phyloP scores from a whole-genome alignment of 2,113 vertebrate genomes.

The Tamias sibiricus region DNA sequence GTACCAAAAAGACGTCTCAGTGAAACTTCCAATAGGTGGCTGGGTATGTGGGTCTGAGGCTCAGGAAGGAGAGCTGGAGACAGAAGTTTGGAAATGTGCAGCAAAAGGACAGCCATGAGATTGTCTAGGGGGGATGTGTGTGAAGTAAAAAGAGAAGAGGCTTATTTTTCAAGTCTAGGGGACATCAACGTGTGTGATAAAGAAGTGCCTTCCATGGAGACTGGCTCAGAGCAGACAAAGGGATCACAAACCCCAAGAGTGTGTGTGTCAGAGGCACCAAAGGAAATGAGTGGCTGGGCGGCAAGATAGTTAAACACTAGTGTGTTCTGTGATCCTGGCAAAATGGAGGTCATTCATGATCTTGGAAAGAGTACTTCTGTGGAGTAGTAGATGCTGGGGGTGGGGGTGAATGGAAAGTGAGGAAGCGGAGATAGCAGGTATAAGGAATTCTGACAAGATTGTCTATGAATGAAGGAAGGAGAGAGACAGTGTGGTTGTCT shows the following conservation, averaged over 20 bases:
- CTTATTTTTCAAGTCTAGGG: neutral
- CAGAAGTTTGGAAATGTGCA: neutral
- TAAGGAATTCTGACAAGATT: neutral
- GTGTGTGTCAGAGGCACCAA: neutral
- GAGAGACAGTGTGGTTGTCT: neutral
- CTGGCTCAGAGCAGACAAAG: neutral
- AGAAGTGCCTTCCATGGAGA: neutral
- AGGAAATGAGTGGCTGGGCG: neutral
- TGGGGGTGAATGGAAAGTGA: neutral
- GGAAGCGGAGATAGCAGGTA: neutral
- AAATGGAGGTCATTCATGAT: neutral
- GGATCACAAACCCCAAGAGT: neutral
- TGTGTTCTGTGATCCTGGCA: neutral
- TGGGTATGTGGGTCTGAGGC: neutral
- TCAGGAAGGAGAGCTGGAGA: neutral
- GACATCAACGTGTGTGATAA: neutral
- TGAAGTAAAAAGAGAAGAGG: neutral
- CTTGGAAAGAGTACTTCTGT: neutral
- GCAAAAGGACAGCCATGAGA: neutral
- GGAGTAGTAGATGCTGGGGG: neutral
- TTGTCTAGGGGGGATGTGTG: neutral
- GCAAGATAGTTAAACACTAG: neutral
- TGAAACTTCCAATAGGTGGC: neutral
- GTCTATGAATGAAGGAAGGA: neutral
- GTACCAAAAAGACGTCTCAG: neutral